These are phyloP conservation scores for Drosophila watanabei DNA, from an alignment of 1,140 invertebrate species.

Conservation along the genomic window DNA sequence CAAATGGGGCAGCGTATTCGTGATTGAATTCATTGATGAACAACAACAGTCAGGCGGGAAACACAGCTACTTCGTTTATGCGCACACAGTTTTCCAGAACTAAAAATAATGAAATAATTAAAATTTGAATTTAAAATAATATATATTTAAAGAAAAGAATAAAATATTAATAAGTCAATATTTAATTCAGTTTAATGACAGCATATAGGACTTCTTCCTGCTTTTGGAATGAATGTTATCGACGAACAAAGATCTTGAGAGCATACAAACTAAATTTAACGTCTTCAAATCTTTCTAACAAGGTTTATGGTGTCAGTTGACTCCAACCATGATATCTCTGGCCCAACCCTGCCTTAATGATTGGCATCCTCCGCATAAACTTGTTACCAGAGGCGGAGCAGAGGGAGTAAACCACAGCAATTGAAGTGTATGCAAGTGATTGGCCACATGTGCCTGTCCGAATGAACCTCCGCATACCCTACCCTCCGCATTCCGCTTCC, in stretches of 20 bases:
- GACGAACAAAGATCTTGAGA: background rate
- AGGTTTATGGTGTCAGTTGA: background rate
- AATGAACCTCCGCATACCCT: conserved; percentile 38
- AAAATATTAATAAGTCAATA: background rate
- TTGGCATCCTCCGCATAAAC: conserved; percentile 3
- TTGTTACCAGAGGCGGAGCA: background rate
- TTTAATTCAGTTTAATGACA: background rate
- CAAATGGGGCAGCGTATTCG: conserved; percentile 72
- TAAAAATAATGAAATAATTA: too few relatives aligned
- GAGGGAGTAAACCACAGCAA: conserved; percentile 56
- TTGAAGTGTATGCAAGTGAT: conserved; percentile 81
- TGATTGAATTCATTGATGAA: conserved; percentile 83
- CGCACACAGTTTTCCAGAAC: background rate
- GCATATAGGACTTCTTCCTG: too few relatives aligned
- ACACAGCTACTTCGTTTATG: conserved; percentile 5
- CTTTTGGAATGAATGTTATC: background rate
- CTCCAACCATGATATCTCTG: background rate
- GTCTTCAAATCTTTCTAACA: background rate
- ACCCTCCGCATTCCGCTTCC: background rate
- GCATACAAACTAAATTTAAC: background rate
- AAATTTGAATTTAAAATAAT: too few relatives aligned
- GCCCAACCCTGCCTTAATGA: too few relatives aligned
- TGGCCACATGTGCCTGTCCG: conserved; percentile 78
- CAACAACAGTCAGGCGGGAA: conserved; percentile 45
- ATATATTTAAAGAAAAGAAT: background rate